phyloP scores from a whole-genome alignment of 2,888 invertebrate genomes.

The Ophion slaviceki region DNA sequence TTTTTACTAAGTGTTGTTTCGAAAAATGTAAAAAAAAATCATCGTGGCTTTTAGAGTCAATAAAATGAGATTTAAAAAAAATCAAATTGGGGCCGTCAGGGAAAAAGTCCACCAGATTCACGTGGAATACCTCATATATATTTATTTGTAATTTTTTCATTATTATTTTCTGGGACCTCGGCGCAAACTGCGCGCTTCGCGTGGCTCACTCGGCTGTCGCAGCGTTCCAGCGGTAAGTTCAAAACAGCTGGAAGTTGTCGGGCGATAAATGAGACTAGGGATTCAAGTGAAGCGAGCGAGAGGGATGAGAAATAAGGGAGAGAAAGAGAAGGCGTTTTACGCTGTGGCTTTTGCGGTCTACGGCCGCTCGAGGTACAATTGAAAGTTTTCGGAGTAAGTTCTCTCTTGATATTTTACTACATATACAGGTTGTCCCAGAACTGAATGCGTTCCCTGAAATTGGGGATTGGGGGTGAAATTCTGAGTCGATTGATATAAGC shows the following conservation, averaged over 20 bases:
- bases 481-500: too few species aligned
- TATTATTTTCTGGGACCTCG: slow-evolving; percentile 46
- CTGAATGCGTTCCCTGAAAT: too few species aligned
- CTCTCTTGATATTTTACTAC: slow-evolving; percentile 5
- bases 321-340: slow-evolving; percentile 51
- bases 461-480: too few species aligned
- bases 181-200: slow-evolving; percentile 35
- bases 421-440: not conserved
- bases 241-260: slow-evolving; percentile 51
- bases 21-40: too few species aligned
- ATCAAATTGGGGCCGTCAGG: too few species aligned
- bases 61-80: too few species aligned
- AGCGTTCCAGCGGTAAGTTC: slow-evolving; percentile 56
- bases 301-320: slow-evolving; percentile 4
- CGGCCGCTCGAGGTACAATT: slow-evolving; percentile 54
- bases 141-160: slow-evolving; percentile 16
- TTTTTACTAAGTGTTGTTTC: too few species aligned
- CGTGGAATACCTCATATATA: not conserved
- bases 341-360: slow-evolving; percentile 58
- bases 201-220: slow-evolving; percentile 30
- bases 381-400: slow-evolving; percentile 62
- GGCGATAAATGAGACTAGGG: slow-evolving; percentile 36
- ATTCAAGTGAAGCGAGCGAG: slow-evolving; percentile 12
- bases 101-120: too few species aligned
- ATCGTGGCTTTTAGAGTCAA: too few species aligned